These are phyloP conservation scores for Actinernus sp. DNA, from an alignment of 92 coral and sea anemone species.

Conservation along the genomic window DNA sequence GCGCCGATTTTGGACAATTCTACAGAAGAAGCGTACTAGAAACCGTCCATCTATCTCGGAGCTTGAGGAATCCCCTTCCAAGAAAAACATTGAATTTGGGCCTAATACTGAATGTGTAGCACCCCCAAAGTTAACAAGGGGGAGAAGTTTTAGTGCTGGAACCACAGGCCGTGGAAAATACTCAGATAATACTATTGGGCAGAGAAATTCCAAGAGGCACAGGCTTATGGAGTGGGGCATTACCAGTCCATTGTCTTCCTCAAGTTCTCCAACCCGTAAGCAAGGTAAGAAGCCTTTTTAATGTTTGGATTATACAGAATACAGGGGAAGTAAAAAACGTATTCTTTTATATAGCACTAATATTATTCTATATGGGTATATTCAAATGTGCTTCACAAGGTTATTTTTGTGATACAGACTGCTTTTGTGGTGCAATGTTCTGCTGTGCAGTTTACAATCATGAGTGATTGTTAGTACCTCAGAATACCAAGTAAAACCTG, in stretches of 20 bases:
- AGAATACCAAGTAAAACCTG: no score
- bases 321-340: no score
- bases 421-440: no score
- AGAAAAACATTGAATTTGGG: constrained; percentile 20
- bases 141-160: constrained; percentile 15
- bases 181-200: neutral
- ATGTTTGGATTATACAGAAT: no score
- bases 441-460: no score
- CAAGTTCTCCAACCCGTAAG: neutral
- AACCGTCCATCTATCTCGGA: constrained; percentile 22
- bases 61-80: constrained; percentile 6
- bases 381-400: no score
- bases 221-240: neutral
- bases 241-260: neutral
- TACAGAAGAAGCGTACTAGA: constrained; percentile 69
- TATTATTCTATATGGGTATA: no score
- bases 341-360: no score
- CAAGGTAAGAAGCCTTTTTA: neutral
- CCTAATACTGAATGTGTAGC: neutral
- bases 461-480: no score
- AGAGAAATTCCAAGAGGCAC: neutral
- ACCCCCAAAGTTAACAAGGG: constrained; percentile 2
- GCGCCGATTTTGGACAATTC: constrained; percentile 71
- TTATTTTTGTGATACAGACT: no score
- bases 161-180: neutral